These are phyloP conservation scores for Emmelina monodactyla DNA, from an alignment of 2,888 invertebrate genomes.

Conservation along the genomic window DNA sequence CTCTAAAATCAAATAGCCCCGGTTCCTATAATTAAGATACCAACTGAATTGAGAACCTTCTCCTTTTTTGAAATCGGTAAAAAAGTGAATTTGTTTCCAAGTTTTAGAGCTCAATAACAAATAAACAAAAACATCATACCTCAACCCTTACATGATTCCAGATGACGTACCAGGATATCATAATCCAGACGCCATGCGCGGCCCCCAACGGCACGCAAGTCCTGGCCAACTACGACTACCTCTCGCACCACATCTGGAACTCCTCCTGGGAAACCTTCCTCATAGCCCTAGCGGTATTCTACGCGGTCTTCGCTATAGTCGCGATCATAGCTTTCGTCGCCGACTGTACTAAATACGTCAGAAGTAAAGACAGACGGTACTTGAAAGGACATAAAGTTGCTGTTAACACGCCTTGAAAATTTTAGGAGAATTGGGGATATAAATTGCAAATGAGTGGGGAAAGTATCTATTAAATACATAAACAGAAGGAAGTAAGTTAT, in stretches of 20 bases:
- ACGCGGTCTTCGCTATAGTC: constrained; percentile 66
- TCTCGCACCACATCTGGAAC: constrained; percentile 51
- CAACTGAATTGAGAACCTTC: too few relatives aligned
- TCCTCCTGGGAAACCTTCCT: constrained; percentile 64
- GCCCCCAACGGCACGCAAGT: constrained; percentile 80
- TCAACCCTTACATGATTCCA: constrained; percentile 41
- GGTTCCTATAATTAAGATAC: too few relatives aligned
- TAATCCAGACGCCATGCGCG: constrained; percentile 83
- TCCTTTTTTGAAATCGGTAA: too few relatives aligned
- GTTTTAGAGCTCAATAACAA: too few relatives aligned
- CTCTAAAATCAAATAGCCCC: too few relatives aligned
- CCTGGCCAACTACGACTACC: constrained; percentile 55
- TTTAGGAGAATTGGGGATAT: neutral
- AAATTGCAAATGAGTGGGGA: too few relatives aligned
- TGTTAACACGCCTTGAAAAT: constrained; percentile 66
- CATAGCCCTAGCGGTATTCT: constrained; percentile 69
- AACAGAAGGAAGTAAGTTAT: too few relatives aligned
- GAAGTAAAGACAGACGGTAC: constrained; percentile 55
- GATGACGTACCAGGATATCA: constrained; percentile 87
- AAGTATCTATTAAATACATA: too few relatives aligned
- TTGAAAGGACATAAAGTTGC: constrained; percentile 62
- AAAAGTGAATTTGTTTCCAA: too few relatives aligned
- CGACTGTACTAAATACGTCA: constrained; percentile 62
- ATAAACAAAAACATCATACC: too few relatives aligned
- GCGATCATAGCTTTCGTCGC: constrained; percentile 69